Percentiles rank a stretch among this genome's conserved stretches.
Evolutionary conservation across 2,113 vertebrate species (phyloP).

Genomic region (Percopsis transmontana): DNA sequence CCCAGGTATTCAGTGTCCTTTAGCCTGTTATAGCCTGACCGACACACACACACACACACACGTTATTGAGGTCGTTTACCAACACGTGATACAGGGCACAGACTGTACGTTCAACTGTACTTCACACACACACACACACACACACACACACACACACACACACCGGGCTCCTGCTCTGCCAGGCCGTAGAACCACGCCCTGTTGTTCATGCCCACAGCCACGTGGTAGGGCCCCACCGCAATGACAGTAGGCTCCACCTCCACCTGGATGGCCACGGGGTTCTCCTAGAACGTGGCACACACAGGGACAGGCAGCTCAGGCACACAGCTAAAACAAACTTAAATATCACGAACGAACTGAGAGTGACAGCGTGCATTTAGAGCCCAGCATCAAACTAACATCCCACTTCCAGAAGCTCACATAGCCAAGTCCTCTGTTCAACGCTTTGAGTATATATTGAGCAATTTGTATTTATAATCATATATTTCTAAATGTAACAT

Average conservation of each 20-base stretch:
- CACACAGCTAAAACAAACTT: not conserved
- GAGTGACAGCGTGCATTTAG: not conserved
- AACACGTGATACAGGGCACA: not conserved
- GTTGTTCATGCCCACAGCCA: conserved; percentile 98
- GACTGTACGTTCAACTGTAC: not conserved
- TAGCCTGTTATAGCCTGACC: conserved; percentile 84
- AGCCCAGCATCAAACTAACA: not conserved
- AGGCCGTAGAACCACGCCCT: conserved; percentile 95
- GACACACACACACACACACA: conserved; percentile 13
- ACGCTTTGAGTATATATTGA: not conserved
- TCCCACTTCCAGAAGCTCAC: not conserved
- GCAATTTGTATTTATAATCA: not conserved
- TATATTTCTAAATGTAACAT: too few relatives aligned
- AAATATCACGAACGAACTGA: not conserved
- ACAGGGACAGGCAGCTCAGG: not conserved
- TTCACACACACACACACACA: not conserved
- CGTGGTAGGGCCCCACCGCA: conserved; percentile 90
- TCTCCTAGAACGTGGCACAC: conserved; percentile 77
- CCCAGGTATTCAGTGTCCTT: conserved; percentile 95
- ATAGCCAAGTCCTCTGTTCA: too few relatives aligned
- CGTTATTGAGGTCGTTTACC: not conserved
- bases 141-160: conserved; percentile 68
- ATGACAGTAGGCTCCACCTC: conserved; percentile 95
- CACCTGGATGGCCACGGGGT: conserved; percentile 84
- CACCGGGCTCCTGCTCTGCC: conserved; percentile 81